These are phyloP conservation scores for Acanthosepion pharaonis DNA, from an alignment of 2,888 invertebrate genomes.

Conservation along the genomic window DNA sequence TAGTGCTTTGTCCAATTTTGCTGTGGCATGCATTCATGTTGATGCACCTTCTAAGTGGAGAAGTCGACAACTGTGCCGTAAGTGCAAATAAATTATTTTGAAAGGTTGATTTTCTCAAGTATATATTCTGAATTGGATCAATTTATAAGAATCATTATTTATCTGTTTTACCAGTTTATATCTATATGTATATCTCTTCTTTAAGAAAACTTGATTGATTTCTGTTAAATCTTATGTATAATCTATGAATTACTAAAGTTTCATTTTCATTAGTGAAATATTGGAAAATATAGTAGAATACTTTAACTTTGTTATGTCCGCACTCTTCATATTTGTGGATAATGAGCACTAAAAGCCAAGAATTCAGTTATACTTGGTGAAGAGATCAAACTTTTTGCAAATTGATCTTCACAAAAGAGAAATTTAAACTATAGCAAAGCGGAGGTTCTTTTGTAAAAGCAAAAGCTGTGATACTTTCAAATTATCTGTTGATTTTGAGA, in stretches of 20 bases:
- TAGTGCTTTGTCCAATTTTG: slow-evolving; percentile 6
- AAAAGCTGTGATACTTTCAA: too few relatives aligned
- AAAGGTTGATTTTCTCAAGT: not conserved
- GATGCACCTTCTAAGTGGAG: not conserved
- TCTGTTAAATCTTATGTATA: not conserved
- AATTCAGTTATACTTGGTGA: too few relatives aligned
- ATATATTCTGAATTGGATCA: too few relatives aligned
- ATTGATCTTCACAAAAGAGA: too few relatives aligned
- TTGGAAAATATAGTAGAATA: not conserved
- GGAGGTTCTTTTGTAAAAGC: too few relatives aligned
- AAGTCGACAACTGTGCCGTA: not conserved
- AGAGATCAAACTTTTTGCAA: too few relatives aligned
- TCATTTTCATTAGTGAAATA: not conserved
- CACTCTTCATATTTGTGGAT: too few relatives aligned
- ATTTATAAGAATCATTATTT: too few relatives aligned
- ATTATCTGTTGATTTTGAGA: too few relatives aligned
- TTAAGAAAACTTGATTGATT: not conserved
- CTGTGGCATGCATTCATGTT: slow-evolving; percentile 20
- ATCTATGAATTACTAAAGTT: not conserved
- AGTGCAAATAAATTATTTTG: not conserved
- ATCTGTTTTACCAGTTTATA: not conserved
- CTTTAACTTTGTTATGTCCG: not conserved
- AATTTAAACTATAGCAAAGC: too few relatives aligned
- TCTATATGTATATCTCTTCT: not conserved
- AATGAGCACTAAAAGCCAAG: too few relatives aligned